Percentiles rank a stretch among this genome's conserved stretches.
These are phyloP conservation scores for Poeciliopsis gracilis DNA, from an alignment of 2,797 vertebrate genomes.

Conservation along the genomic window DNA sequence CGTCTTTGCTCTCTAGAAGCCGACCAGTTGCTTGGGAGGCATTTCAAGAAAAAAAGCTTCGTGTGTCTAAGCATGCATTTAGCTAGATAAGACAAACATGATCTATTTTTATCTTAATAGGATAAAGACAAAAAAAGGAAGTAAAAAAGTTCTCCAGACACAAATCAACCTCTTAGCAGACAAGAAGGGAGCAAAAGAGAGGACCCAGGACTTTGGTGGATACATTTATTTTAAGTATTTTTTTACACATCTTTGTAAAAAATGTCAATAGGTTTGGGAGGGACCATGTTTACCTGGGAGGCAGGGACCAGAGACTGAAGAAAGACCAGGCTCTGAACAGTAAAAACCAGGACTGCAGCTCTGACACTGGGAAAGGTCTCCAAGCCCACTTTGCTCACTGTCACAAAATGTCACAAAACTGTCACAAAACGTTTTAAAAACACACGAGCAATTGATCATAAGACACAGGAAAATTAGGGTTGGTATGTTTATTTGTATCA, in stretches of 20 bases:
- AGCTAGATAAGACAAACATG: not conserved
- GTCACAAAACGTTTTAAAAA: slow-evolving; percentile 33
- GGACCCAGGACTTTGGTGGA: not conserved
- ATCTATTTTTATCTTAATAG: not conserved
- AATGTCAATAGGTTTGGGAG: not conserved
- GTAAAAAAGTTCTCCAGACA: not conserved
- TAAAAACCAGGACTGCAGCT: slow-evolving; percentile 79
- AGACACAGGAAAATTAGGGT: not conserved
- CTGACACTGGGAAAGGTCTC: slow-evolving; percentile 73
- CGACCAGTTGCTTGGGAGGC: not conserved
- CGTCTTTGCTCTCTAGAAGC: not conserved
- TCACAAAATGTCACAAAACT: slow-evolving; percentile 74
- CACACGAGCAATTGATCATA: not conserved
- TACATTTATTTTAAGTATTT: not conserved
- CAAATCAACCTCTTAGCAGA: not conserved
- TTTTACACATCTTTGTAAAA: not conserved
- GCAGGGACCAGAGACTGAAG: slow-evolving; percentile 76
- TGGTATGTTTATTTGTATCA: not conserved
- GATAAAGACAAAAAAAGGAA: not conserved
- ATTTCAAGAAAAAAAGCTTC: not conserved
- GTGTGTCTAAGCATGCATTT: not conserved
- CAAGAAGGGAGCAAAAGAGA: not conserved
- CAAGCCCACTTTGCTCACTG: slow-evolving; percentile 74
- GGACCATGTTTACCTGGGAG: slow-evolving; percentile 70
- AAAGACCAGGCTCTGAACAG: slow-evolving; percentile 79